These are phyloP conservation scores for Tachysurus fulvidraco DNA, from an alignment of 2,113 vertebrate species.

Conservation along the genomic window DNA sequence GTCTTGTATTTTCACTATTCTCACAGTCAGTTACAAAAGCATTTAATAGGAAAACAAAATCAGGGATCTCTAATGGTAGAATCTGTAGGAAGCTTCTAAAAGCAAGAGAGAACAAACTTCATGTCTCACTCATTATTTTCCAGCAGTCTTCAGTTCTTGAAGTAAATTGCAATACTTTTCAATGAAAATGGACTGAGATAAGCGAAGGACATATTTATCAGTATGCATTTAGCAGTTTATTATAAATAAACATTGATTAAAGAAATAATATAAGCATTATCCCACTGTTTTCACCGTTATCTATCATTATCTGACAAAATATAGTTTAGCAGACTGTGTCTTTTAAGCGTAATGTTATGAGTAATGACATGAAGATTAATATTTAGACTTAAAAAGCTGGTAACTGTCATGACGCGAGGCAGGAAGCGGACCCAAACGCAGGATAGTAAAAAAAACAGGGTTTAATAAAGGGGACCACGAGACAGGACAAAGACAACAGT, in stretches of 20 bases:
- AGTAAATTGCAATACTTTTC: background rate
- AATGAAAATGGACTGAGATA: background rate
- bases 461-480: too few relatives aligned
- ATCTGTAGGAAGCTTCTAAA: background rate
- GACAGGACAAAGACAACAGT: too few relatives aligned
- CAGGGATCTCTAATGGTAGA: background rate
- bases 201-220: background rate
- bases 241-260: too few relatives aligned
- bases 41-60: background rate
- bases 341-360: background rate
- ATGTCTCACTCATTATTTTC: background rate
- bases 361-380: background rate
- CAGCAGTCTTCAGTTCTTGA: background rate
- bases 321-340: background rate
- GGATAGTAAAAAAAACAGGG: too few relatives aligned
- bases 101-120: background rate
- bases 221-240: too few relatives aligned
- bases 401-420: too few relatives aligned
- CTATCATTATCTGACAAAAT: too few relatives aligned
- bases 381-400: background rate
- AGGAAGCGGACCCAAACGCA: too few relatives aligned
- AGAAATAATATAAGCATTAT: too few relatives aligned
- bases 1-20: background rate
- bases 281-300: too few relatives aligned
- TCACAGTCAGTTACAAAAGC: background rate